Evolutionary conservation across 2,888 invertebrate species (phyloP).

Genomic region (Drosophila mimica): DNA sequence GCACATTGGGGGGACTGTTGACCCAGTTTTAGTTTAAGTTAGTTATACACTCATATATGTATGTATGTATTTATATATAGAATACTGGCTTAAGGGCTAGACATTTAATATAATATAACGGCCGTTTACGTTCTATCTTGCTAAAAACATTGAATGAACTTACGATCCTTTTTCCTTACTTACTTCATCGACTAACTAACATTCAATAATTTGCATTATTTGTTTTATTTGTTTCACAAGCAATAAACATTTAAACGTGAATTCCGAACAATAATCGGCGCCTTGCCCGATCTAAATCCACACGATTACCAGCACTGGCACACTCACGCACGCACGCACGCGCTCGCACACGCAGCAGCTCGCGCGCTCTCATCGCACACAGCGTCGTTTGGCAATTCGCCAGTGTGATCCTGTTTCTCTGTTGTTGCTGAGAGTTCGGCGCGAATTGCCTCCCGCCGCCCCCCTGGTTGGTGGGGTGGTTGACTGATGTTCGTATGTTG

Average conservation of each 20-base stretch:
- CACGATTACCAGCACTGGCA: slow-evolving; percentile 9
- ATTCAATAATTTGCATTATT: slow-evolving; percentile 8
- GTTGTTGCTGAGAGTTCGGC: slow-evolving; percentile 50
- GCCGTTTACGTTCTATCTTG: slow-evolving; percentile 17
- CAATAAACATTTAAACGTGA: slow-evolving; percentile 72
- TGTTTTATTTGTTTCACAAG: slow-evolving; percentile 50
- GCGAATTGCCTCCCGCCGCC: slow-evolving; percentile 30
- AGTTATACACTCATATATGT: background rate
- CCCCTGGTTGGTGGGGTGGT: slow-evolving; percentile 52
- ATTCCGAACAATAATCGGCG: slow-evolving; percentile 46
- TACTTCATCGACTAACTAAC: slow-evolving; percentile 7
- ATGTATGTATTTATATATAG: slow-evolving; percentile 19
- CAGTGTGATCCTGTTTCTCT: slow-evolving; percentile 59
- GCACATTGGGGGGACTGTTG: background rate
- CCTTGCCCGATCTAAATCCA: slow-evolving; percentile 10
- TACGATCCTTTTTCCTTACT: slow-evolving; percentile 13
- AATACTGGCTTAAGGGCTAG: slow-evolving; percentile 52
- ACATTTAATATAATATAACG: slow-evolving; percentile 31
- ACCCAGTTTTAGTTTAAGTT: slow-evolving; percentile 7
- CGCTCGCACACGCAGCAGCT: slow-evolving; percentile 4
- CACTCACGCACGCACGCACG: slow-evolving; percentile 15
- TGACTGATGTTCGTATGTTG: slow-evolving; percentile 47
- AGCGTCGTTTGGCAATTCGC: slow-evolving; percentile 38
- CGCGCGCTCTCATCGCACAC: slow-evolving; percentile 6
- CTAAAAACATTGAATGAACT: slow-evolving; percentile 14